Base-by-base conservation (phyloP, 2,888 invertebrate species). In the Synergus laeviventris region DNA sequence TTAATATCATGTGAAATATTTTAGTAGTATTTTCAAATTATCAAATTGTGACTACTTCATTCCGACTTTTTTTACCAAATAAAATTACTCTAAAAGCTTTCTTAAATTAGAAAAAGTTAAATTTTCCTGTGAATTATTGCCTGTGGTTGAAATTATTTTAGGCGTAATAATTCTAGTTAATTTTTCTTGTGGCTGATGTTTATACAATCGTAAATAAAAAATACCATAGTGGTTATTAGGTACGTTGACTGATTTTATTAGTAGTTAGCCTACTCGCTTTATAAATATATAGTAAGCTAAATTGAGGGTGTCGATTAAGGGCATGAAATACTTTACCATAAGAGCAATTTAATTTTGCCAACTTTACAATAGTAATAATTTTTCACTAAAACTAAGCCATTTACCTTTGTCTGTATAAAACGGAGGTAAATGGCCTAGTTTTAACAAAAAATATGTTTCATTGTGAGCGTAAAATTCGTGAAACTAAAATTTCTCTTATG, bases 181-280 rank as follows among this genome's bases (percentile, higher is more conserved):
- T 45, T 62, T 62, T 62, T 38, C 61, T 61, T 36, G 18, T 14
- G 38, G 45, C 24, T 42, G 21, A 24, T 66, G 21, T 42, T 45
- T 66, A 66, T 45, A 24, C 4, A 70, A 49, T 36, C 56, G 56
- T 56, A 21, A 12, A 11, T 56, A 31, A 31, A 36, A 16, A 7
- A 36, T 61, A 36, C 31, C 49, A 11, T 36, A 70, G 16, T 66
- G 45, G 45, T 45, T 70, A 70, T 42, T 70, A 70, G 11, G n/a
- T 45, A 16, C 1, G 24, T 45, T 31, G 45, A 70, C 31, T 70
- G 18, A 64, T 61, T 64, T 12, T 39, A 39, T 64, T 45, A 70
- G 45, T 49, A 31, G 66, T 45, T 49, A 70, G 49, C 18, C 49
- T 49, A 36, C n/a, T 49, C 31, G 49, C 24, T 70, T 49, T 70